A percentile compares a stretch with the other conserved stretches of the same genome.
phyloP scores from a whole-genome alignment of 2,797 vertebrate genomes.

The Clarias fuscus region DNA sequence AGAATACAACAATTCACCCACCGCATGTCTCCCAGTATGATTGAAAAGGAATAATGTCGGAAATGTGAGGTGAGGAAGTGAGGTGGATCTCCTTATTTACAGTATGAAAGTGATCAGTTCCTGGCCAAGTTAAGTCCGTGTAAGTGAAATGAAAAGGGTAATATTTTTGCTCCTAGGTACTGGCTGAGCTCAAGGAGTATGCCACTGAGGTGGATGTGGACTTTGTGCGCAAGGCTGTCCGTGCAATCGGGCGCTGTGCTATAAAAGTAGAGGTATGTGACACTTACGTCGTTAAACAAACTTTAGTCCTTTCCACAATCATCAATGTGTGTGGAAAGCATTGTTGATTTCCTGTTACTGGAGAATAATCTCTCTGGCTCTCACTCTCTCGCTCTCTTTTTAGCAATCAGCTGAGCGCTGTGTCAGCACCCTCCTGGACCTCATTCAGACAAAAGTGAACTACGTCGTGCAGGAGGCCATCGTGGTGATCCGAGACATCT shows the following conservation, averaged over 20 bases:
- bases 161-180: constrained; percentile 73
- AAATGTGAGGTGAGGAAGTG: background rate
- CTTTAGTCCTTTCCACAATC: no score
- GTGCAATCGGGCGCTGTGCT: constrained; percentile 95
- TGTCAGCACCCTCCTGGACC: constrained; percentile 92
- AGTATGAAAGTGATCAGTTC: background rate
- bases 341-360: background rate
- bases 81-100: background rate
- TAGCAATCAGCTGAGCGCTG: constrained; percentile 97
- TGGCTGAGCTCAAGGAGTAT: constrained; percentile 96
- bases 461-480: constrained; percentile 98
- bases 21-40: background rate
- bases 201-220: constrained; percentile 98
- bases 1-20: background rate
- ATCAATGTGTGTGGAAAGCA: background rate
- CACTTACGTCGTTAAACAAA: background rate
- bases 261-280: constrained; percentile 94
- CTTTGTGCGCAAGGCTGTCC: constrained; percentile 94
- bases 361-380: background rate
- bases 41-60: no score
- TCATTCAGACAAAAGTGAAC: constrained; percentile 98
- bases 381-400: background rate
- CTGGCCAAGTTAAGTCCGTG: background rate
- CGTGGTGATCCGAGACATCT: constrained; percentile 98
- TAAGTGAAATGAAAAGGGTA: background rate